Evolutionary conservation across 2,113 vertebrate genomes (phyloP), one percentile per base, ranked within the genome.

Genomic region (Heloderma charlesbogerti): DNA sequence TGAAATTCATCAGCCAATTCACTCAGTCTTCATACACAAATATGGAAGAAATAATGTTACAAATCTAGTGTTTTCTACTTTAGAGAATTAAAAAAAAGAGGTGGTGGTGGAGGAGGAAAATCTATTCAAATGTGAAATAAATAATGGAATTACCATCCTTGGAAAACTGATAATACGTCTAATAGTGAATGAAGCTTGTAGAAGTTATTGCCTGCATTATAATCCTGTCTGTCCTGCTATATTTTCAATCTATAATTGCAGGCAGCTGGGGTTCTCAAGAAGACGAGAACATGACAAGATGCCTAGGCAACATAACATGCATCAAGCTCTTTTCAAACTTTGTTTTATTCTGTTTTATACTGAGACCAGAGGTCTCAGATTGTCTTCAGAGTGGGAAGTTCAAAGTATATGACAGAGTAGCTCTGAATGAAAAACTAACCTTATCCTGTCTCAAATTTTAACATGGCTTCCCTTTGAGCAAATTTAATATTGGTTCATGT

Each of bases 31-130:
- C 7, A 72, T 91, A 60, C 27, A 29, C 1, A 2, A 74, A 87
- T 43, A 25, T 57, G 15, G 6, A 22, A 48, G 29, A 69, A 69
- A 34, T 4, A 9, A 34, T 48, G 29, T 45, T 34, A 3, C 81
- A 86, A 81, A 94, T 94, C 88, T 86, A 90, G 91, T 89, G 93
- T 54, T 93, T 12, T 54, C 51, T 12, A 86, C 27, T 87, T 0
- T 80, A n/a, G 92, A 86, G 54, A 86, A 82, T 0, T 87, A 89
- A 12, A 45, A 89, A 90, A n/a, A 79, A 66, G 45, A 66, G n/a
- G 87, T 88, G 43, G 80, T 57, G 40, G 66, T 75, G 6, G 51
- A 13, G 69, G 0, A 69, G 63, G 69, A 79, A 89, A 93, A 86
- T 48, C 85, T 86, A 63, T 91, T 92, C 20, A 31, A 20, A 86